A percentile compares a stretch with the other conserved stretches of the same genome.
phyloP scores from a whole-genome alignment of 1,140 invertebrate species.

The Drosophila ogumai region DNA sequence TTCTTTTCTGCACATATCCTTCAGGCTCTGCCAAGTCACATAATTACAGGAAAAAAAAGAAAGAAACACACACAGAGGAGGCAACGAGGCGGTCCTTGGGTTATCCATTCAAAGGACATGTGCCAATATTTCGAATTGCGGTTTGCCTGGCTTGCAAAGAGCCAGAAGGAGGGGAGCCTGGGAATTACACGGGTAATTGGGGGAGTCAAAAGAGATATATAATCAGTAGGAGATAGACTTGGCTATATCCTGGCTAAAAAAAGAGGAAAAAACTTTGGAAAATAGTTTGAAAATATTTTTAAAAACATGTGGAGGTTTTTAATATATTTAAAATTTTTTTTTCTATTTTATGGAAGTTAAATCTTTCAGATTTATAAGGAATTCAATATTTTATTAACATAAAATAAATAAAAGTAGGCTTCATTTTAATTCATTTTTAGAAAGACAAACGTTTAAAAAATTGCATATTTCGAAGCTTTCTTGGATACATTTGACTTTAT shows the following conservation, averaged over 20 bases:
- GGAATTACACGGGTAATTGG: not conserved
- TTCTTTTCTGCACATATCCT: slow-evolving; percentile 25
- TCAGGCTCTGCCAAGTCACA: slow-evolving; percentile 56
- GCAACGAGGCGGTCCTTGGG: slow-evolving; percentile 4
- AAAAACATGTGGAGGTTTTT: no score
- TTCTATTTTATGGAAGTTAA: not conserved
- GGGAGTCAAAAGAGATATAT: not conserved
- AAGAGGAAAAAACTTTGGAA: not conserved
- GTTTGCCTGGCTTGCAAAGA: slow-evolving; percentile 39
- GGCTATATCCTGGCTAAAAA: not conserved
- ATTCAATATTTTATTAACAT: not conserved
- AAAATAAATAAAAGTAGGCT: not conserved
- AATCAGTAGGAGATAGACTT: not conserved
- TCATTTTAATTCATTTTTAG: not conserved
- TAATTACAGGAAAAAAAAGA: slow-evolving; percentile 66
- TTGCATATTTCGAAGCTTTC: not conserved
- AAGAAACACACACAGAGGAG: not conserved
- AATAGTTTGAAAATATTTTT: no score
- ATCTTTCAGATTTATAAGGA: not conserved
- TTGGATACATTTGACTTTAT: no score
- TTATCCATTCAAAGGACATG: slow-evolving; percentile 69
- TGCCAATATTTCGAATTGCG: slow-evolving; percentile 78
- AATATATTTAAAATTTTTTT: no score
- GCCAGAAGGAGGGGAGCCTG: slow-evolving; percentile 1
- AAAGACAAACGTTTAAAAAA: not conserved